Evolutionary conservation across 2,888 invertebrate species (phyloP).

Genomic region (Euphydryas editha): DNA sequence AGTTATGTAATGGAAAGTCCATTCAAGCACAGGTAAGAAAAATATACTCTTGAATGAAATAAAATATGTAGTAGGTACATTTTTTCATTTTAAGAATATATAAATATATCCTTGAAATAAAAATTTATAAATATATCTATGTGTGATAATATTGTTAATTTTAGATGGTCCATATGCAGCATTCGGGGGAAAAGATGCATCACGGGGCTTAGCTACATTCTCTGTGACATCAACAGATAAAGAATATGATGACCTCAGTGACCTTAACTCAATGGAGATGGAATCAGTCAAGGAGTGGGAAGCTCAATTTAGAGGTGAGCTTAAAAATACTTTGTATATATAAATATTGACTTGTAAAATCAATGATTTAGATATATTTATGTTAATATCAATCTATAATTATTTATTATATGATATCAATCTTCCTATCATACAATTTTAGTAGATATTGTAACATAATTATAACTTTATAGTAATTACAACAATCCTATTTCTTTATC

Average conservation of each 20-base stretch:
- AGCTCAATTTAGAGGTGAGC: slow-evolving; percentile 95
- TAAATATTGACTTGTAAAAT: background rate
- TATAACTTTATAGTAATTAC: background rate
- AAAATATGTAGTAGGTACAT: no score
- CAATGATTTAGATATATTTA: background rate
- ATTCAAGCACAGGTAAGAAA: background rate
- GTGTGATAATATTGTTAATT: slow-evolving; percentile 16
- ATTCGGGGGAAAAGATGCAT: slow-evolving; percentile 98
- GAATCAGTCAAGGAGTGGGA: slow-evolving; percentile 98
- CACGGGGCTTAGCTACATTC: slow-evolving; percentile 97
- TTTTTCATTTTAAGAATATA: no score
- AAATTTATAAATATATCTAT: background rate
- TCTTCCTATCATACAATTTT: background rate
- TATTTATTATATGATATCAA: background rate
- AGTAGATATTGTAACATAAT: background rate
- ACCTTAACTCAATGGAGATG: slow-evolving; percentile 96
- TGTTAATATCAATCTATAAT: no score
- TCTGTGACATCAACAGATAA: slow-evolving; percentile 90
- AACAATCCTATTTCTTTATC: background rate
- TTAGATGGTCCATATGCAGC: slow-evolving; percentile 96
- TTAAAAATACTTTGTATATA: background rate
- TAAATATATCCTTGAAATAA: background rate
- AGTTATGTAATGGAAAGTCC: background rate
- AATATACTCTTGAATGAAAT: no score
- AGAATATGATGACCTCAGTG: slow-evolving; percentile 97